These are phyloP conservation scores for Blastobasis lacticolella DNA, from an alignment of 2,888 invertebrate genomes.

Conservation along the genomic window DNA sequence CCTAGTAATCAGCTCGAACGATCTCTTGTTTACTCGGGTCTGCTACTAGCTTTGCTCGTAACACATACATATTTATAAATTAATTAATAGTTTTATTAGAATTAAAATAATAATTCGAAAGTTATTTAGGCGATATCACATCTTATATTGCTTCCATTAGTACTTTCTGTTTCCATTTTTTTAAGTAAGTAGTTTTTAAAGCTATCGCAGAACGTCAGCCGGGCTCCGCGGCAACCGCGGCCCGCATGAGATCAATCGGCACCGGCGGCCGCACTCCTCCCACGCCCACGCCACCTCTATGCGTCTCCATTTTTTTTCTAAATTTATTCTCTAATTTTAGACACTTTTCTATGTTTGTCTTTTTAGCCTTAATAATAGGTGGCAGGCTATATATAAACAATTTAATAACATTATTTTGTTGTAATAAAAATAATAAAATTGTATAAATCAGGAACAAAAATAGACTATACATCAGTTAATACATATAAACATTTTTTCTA, in stretches of 20 bases:
- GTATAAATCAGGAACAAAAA: conserved; percentile 16
- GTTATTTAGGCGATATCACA: conserved; percentile 22
- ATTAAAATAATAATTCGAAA: conserved; percentile 8
- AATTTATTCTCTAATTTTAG: conserved; percentile 32
- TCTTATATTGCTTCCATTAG: conserved; percentile 22
- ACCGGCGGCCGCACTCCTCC: conserved; percentile 39
- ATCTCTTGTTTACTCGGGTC: too few species aligned
- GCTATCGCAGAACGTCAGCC: conserved; percentile 4
- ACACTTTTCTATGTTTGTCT: conserved; percentile 27
- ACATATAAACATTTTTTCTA: too few species aligned
- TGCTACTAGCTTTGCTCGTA: too few species aligned
- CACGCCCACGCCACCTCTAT: conserved; percentile 20
- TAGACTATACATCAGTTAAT: conserved; percentile 2
- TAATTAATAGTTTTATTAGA: too few species aligned
- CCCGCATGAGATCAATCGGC: conserved; percentile 53
- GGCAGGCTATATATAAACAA: conserved; percentile 10
- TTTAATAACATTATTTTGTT: conserved; percentile 15
- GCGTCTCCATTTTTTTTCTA: conserved; percentile 27
- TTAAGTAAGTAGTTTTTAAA: conserved; percentile 19
- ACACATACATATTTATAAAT: too few species aligned
- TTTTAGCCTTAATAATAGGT: conserved; percentile 13
- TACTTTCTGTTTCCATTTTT: conserved; percentile 29
- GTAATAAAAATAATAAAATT: conserved; percentile 16
- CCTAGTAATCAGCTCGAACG: too few species aligned
- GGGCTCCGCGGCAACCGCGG: conserved; percentile 13